phyloP scores from a whole-genome alignment of 2,888 invertebrate species.

The Drosophila histrio region DNA sequence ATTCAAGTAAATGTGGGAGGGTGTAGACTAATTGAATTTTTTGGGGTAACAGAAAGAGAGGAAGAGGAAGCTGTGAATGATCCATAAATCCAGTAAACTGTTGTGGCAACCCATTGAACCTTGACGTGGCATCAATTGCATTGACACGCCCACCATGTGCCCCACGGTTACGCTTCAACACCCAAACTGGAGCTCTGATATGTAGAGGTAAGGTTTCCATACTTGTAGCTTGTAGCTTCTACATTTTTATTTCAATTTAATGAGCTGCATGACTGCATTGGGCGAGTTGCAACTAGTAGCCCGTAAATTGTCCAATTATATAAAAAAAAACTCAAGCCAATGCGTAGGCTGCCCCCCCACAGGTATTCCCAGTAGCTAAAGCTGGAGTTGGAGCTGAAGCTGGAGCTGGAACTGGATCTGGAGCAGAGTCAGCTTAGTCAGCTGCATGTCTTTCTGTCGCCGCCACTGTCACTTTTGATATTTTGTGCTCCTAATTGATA shows the following conservation, averaged over 20 bases:
- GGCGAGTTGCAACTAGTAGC: constrained; percentile 27
- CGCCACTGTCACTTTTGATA: constrained; percentile 64
- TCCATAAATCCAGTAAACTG: constrained; percentile 36
- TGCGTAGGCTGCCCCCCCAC: constrained; percentile 59
- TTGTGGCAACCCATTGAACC: constrained; percentile 39
- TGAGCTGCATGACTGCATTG: constrained; percentile 25
- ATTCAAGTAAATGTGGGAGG: constrained; percentile 22
- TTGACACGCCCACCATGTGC: constrained; percentile 58
- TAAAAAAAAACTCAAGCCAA: constrained; percentile 32
- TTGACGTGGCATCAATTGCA: constrained; percentile 33
- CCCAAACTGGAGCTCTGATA: constrained; percentile 51
- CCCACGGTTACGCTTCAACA: constrained; percentile 53
- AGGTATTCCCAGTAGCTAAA: constrained; percentile 41
- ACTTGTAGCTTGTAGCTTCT: constrained; percentile 7
- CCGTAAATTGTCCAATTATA: constrained; percentile 71
- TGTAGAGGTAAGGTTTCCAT: not conserved
- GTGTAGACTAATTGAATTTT: constrained; percentile 58
- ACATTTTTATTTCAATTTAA: constrained; percentile 55
- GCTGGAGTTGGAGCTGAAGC: not conserved
- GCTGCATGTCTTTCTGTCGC: constrained; percentile 45
- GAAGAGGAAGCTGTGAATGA: constrained; percentile 9
- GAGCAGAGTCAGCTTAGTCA: constrained; percentile 18
- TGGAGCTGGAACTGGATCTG: not conserved
- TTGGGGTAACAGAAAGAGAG: not conserved
- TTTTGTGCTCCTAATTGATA: constrained; percentile 68